These are phyloP conservation scores for Propithecus perrieri DNA, from an alignment of 2,797 vertebrate genomes.

Conservation along the genomic window DNA sequence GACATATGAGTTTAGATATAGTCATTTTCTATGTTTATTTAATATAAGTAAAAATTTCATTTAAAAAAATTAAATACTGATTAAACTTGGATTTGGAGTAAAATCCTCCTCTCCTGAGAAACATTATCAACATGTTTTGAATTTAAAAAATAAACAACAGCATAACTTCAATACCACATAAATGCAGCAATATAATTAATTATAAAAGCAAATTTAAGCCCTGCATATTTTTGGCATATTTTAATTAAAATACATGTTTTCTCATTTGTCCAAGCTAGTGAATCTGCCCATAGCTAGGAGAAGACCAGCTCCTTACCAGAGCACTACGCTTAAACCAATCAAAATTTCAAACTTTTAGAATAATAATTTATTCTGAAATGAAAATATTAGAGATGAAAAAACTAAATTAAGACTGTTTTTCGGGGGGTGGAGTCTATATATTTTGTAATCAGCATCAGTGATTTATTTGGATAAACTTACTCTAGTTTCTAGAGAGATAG, in stretches of 20 bases:
- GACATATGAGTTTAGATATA: neutral
- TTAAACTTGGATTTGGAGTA: neutral
- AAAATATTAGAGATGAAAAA: neutral
- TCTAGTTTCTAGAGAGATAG: neutral
- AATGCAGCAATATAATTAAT: neutral
- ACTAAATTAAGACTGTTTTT: neutral
- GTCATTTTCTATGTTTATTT: constrained; percentile 42
- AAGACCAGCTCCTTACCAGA: neutral
- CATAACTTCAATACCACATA: neutral
- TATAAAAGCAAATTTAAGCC: constrained; percentile 52
- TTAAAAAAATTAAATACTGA: neutral
- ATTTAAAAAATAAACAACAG: neutral
- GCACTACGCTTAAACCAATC: constrained; percentile 50
- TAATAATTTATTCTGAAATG: constrained; percentile 32
- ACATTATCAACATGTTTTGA: neutral
- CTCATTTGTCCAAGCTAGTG: constrained; percentile 64
- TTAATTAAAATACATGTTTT: constrained; percentile 80
- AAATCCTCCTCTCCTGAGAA: neutral
- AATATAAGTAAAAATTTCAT: neutral
- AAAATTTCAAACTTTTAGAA: constrained; percentile 43
- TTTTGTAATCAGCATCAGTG: neutral
- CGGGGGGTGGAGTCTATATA: neutral
- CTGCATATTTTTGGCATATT: constrained; percentile 64
- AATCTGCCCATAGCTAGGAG: constrained; percentile 7
- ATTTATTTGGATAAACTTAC: constrained; percentile 41